Conservation (phyloP, 2,888 invertebrate genomes). For the Odontocerum albicorne region DNA sequence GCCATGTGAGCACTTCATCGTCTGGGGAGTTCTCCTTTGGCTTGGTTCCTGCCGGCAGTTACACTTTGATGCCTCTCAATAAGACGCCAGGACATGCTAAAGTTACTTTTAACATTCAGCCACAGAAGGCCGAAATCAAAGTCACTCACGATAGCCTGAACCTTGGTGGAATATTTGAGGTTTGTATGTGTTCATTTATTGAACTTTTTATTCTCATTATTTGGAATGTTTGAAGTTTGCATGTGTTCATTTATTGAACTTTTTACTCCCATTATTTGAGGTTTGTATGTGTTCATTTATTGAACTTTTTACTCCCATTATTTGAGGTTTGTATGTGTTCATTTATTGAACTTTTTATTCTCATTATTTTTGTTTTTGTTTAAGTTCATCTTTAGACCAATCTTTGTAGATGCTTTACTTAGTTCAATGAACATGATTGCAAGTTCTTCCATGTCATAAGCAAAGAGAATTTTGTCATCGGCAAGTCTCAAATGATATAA, state of each 20-base stretch:
- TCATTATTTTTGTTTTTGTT: constrained; percentile 70
- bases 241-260: not conserved
- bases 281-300: constrained; percentile 45
- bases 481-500: too few species aligned
- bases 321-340: constrained; percentile 58
- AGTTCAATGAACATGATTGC: too few species aligned
- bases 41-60: constrained; percentile 79
- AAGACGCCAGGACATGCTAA: constrained; percentile 56
- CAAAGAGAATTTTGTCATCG: too few species aligned
- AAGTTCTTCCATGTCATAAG: too few species aligned
- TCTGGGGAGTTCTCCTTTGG: constrained; percentile 79
- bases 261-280: too few species aligned
- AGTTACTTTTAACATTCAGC: constrained; percentile 78
- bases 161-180: constrained; percentile 69
- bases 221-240: constrained; percentile 71
- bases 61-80: constrained; percentile 66
- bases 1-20: constrained; percentile 70
- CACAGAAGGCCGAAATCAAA: constrained; percentile 67
- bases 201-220: too few species aligned
- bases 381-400: not conserved
- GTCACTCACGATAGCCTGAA: constrained; percentile 69
- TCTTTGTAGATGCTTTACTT: too few species aligned
- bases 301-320: too few species aligned
- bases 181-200: constrained; percentile 42
- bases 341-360: not conserved